Base-by-base conservation (phyloP, 2,888 invertebrate genomes). In the Andrena minutula region DNA sequence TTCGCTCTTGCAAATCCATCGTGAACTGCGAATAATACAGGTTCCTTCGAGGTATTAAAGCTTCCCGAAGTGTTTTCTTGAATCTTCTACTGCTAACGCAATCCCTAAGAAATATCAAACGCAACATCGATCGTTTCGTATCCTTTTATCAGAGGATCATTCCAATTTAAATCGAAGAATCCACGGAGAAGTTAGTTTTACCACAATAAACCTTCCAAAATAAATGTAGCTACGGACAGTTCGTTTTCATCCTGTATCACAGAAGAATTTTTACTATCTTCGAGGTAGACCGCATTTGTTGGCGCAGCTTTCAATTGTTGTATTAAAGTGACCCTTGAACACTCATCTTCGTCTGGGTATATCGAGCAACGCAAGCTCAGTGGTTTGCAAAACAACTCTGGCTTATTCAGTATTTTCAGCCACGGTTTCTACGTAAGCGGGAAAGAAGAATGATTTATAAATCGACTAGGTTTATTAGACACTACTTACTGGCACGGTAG, bases 71-170 rank as follows among this genome's bases (percentile, higher is more conserved):
- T 6, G 69, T 63, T 16, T 88, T 75, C 20, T 86, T 75, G 77
- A 94, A 94, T 26, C 84, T 49, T 32, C 89, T 86, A 71, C 92
- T 92, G 41, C 92, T 92, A 16, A 94, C 49, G 26, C 93, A 93
- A 74, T 94, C 92, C 87, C 94, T 95, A 72, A 84, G 91, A 91
- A 63, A 60, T 69, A 61, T 20, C 2, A 74, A 56, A 66, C 32
- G 32, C 8, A 28, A 30, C 8, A 4, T 63, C 47, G 30, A 16
- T 58, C 4, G 64, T 20, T 5, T 20, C 23, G 12, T 47, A 30
- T 26, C n/a, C 26, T 35, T 49, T 10, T 41, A 41, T 16, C 41
- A 23, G 8, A 23, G 8, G 2, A 23, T 3, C 20, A 2, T 26
- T 23, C 28, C 12, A 66, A 41, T 23, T 26, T 26, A 30, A 58